Evolutionary conservation across 1,140 invertebrate genomes (phyloP).

Genomic region (Drosophila neocordata): DNA sequence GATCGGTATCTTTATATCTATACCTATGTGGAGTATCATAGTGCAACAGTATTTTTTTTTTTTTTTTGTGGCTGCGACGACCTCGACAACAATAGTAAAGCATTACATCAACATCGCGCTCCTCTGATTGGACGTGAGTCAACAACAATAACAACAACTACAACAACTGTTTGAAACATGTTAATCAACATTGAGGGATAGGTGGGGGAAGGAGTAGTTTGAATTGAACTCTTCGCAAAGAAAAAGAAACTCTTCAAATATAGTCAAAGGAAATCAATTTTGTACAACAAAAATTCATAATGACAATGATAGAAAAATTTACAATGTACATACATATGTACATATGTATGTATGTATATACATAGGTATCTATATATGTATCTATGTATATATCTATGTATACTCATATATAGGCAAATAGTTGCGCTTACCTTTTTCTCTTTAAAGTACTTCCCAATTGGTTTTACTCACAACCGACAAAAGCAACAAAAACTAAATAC

Average conservation of each 20-base stretch:
- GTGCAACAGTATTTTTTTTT: slow-evolving; percentile 9
- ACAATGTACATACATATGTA: background rate
- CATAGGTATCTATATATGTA: too few species aligned
- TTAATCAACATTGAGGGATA: slow-evolving; percentile 17
- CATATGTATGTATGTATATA: too few species aligned
- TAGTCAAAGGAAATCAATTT: slow-evolving; percentile 27
- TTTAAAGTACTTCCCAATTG: background rate
- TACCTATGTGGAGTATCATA: background rate
- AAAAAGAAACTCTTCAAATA: slow-evolving; percentile 12
- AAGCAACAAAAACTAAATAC: background rate
- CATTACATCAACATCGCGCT: slow-evolving; percentile 19
- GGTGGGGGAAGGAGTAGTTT: background rate
- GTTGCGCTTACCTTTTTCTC: background rate
- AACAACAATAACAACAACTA: slow-evolving; percentile 3
- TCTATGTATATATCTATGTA: too few species aligned
- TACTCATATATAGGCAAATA: background rate
- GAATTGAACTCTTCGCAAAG: too few species aligned
- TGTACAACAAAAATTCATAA: slow-evolving; percentile 18
- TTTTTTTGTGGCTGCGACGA: slow-evolving; percentile 14
- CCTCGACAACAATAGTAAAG: slow-evolving; percentile 17
- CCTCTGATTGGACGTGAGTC: slow-evolving; percentile 21
- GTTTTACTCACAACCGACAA: background rate
- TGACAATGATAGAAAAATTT: background rate
- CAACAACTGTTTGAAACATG: slow-evolving; percentile 9
- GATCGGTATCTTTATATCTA: background rate